Evolutionary conservation across 1,140 invertebrate genomes (phyloP), one percentile per base, ranked within the genome.

Genomic region (Drosophila virilis): DNA sequence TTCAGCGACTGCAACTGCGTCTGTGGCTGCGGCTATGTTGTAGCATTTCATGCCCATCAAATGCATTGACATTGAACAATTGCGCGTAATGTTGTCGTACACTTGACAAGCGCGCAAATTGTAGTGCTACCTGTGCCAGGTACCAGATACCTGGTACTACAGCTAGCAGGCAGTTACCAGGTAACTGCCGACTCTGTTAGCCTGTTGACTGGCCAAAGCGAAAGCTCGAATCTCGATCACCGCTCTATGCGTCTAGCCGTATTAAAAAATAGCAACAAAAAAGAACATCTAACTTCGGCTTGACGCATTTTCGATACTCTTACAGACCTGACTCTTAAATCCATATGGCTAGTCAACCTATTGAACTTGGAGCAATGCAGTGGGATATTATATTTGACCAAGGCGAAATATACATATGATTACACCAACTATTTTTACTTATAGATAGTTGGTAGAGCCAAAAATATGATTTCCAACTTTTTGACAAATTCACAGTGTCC

Each of bases 51-150:
- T 89, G 84, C 84, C 82, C 84, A 89, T 89, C 84, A 89, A 89
- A 89, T 90, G 84, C 84, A 82, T 78, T 90, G 84, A 89, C 85
- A 89, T 89, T 89, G 84, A 89, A 89, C 84, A 89, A 89, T 89
- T 89, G 84, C 84, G 84, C 85, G 84, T 89, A 89, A 89, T 89
- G 84, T 89, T 89, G 84, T 89, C 84, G 85, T 89, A 89, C 84
- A 89, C 80, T 89, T 89, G 84, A 89, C 84, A 89, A 89, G 84
- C 84, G 84, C 84, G 84, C 84, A 89, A 89, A 89, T 89, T 89
- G 84, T 89, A 89, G 85, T 82, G 82, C 82, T 85, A 85, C 84
- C 80, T 89, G 81, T 75, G 66, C 77, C 51, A 52, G 62, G 28
- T 59, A 62, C 46, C 73, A 45, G 58, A 46, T 60, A 51, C 58